A percentile compares a stretch with the other conserved stretches of the same genome.
phyloP scores from a whole-genome alignment of 2,888 invertebrate genomes.

The Clitarchus hookeri region DNA sequence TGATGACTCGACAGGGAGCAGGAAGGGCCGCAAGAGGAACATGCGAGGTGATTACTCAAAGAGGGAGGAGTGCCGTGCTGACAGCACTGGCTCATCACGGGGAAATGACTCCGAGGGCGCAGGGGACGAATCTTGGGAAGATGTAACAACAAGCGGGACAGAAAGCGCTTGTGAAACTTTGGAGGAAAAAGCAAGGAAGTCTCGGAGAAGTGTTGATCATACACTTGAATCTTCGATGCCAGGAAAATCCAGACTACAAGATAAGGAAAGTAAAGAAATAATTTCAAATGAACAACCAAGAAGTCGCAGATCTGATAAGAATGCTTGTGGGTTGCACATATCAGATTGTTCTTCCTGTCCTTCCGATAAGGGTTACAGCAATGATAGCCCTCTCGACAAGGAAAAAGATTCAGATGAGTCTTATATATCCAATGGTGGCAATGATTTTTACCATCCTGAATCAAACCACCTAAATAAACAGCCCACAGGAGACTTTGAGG shows the following conservation, averaged over 20 bases:
- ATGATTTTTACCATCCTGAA: neutral
- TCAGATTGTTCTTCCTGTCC: neutral
- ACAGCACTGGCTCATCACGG: neutral
- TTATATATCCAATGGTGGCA: neutral
- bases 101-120: constrained; percentile 29
- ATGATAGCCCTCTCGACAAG: neutral
- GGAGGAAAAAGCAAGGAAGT: neutral
- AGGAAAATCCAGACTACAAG: no score
- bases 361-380: neutral
- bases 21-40: constrained; percentile 10
- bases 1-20: neutral
- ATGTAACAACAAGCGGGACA: constrained; percentile 36
- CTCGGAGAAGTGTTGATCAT: neutral
- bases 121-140: constrained; percentile 40
- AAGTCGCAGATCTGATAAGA: neutral
- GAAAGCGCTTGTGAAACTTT: constrained; percentile 29
- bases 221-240: neutral
- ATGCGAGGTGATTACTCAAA: neutral
- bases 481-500: neutral
- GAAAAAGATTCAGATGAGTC: neutral
- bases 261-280: neutral
- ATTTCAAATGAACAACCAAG: neutral
- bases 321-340: neutral
- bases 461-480: neutral
- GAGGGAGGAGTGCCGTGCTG: neutral